phyloP scores from a whole-genome alignment of 1,140 invertebrate species.

The Cyrtorhinus lividipennis region DNA sequence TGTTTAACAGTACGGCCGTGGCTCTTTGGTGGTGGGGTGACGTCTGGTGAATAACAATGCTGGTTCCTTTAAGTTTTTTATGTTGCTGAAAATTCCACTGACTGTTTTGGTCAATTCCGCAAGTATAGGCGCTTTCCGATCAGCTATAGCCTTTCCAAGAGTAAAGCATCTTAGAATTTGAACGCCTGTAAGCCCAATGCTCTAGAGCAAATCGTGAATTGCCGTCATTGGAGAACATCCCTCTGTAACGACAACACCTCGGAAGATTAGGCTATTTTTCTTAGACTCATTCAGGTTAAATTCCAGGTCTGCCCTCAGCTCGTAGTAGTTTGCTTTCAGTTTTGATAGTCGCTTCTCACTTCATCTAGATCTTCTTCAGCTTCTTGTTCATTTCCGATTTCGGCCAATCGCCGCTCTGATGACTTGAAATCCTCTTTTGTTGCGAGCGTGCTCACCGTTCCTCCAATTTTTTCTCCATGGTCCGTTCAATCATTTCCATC shows the following conservation, averaged over 20 bases:
- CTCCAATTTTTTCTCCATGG: neutral
- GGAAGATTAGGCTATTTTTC: neutral
- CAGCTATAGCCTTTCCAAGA: neutral
- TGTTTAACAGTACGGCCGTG: neutral
- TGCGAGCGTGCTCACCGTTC: neutral
- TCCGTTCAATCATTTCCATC: neutral
- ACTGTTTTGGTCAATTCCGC: neutral
- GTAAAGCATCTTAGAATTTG: neutral
- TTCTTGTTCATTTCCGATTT: neutral
- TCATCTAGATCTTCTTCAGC: neutral
- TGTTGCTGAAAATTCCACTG: neutral
- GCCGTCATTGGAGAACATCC: neutral
- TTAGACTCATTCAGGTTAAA: neutral
- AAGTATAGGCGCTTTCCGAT: neutral
- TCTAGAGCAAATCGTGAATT: neutral
- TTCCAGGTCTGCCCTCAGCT: neutral
- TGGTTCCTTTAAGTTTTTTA: neutral
- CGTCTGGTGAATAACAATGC: neutral
- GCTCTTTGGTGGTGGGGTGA: neutral
- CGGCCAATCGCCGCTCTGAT: neutral
- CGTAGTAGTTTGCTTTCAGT: neutral
- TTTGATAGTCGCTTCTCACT: neutral
- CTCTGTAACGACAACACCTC: neutral
- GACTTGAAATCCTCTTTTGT: neutral
- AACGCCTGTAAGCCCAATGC: neutral